Evolutionary conservation across 2,888 invertebrate species (phyloP), one percentile per base, ranked within the genome.

Genomic region (Protophormia terraenovae): DNA sequence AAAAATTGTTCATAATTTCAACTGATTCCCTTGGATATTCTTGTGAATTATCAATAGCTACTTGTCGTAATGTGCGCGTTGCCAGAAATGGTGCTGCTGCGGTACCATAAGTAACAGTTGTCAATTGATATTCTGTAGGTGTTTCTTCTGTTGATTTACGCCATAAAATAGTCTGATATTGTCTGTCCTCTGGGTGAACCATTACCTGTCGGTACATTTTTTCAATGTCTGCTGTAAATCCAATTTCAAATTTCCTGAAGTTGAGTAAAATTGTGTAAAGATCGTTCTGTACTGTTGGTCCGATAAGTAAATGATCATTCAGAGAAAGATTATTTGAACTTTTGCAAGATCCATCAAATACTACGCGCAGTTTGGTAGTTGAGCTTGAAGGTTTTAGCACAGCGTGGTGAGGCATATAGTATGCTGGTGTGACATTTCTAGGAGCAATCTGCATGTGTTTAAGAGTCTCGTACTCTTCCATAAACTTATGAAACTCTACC

Each of bases 341-440:
- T 45, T 84, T 84, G 55, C 71, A 82, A 0, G 86, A 83, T 0
- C 72, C 80, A 27, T 83, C 83, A 35, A 86, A 86, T 4, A 78
- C 85, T 0, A 86, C 73, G 1, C 86, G 41, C 14, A 85, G 19
- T 67, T 81, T 84, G 10, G 77, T 86, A 7, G 84, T 82, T 16
- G 84, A 76, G 55, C 79, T 86, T 1, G 55, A 66, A 1, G 80
- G 69, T 47, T 85, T 85, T 4, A 81, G 7, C 22, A 86, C 80
- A 0, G 80, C 80, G 47, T 87, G 85, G 14, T 86, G 83, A 2
- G 84, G 86, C 60, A 82, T 32, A 35, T 53, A 82, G 32, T 72
- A 86, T n/a, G n/a, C n/a, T 35, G 19, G 22, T 62, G 22, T 47
- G 7, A n/a, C 0, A 19, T 73, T 14, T 22, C n/a, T n/a, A n/a